Evolutionary conservation across 2,113 vertebrate species (phyloP).

Genomic region (Ageneiosus marmoratus): DNA sequence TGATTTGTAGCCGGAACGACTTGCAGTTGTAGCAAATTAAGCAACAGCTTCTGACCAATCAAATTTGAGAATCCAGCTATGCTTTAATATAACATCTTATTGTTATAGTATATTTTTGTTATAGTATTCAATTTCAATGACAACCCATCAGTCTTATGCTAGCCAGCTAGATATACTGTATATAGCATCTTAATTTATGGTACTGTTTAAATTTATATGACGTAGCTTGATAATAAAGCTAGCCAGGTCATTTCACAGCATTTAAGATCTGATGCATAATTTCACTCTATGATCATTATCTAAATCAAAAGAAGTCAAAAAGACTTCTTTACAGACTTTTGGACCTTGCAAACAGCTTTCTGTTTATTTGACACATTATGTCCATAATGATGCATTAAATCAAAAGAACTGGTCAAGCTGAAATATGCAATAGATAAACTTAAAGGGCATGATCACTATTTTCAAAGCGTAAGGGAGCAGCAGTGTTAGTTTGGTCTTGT

Average conservation of each 20-base stretch:
- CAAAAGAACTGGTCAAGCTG: conserved; percentile 21
- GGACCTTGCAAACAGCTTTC: background rate
- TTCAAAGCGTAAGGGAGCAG: background rate
- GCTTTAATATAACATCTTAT: too few relatives aligned
- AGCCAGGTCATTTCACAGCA: background rate
- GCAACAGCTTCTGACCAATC: background rate
- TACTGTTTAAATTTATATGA: background rate
- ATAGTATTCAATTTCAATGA: background rate
- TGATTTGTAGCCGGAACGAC: background rate
- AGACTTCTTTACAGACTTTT: background rate
- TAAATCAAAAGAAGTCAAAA: background rate
- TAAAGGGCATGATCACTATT: conserved; percentile 2
- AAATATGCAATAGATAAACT: conserved; percentile 43
- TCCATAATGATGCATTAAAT: background rate
- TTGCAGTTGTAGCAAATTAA: background rate
- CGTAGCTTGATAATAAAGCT: background rate
- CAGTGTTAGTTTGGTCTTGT: background rate
- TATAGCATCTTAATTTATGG: background rate
- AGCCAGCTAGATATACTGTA: background rate
- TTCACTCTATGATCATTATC: background rate
- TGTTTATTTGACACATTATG: background rate
- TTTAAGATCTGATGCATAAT: background rate
- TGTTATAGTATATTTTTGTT: too few relatives aligned
- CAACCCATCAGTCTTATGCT: background rate
- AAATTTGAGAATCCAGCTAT: background rate